These are phyloP conservation scores for Octodonta nipae DNA, from an alignment of 2,888 invertebrate species.

Conservation along the genomic window DNA sequence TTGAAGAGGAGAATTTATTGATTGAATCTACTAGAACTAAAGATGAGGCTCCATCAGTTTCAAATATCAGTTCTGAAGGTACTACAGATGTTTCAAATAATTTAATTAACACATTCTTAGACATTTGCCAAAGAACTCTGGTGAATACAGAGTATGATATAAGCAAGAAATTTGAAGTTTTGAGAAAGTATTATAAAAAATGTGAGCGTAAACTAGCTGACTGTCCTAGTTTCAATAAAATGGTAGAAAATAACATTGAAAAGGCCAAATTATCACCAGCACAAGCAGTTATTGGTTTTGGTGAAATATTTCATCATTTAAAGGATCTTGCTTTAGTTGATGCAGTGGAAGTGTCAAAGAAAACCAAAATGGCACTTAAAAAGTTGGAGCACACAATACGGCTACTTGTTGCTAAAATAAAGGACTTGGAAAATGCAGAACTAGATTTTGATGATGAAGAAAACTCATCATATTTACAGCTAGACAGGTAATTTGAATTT, in stretches of 20 bases:
- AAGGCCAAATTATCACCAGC: slow-evolving; percentile 13
- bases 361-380: slow-evolving; percentile 16
- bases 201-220: slow-evolving; percentile 12
- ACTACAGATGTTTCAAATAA: too few species aligned
- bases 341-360: slow-evolving; percentile 15
- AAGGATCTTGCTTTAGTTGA: slow-evolving; percentile 12
- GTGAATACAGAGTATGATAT: slow-evolving; percentile 12
- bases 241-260: slow-evolving; percentile 12
- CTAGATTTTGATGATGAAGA: slow-evolving; percentile 59
- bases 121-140: slow-evolving; percentile 5
- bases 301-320: slow-evolving; percentile 18
- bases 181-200: slow-evolving; percentile 16
- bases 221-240: slow-evolving; percentile 11
- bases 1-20: too few species aligned
- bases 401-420: slow-evolving; percentile 51
- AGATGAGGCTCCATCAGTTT: too few species aligned
- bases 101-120: too few species aligned
- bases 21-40: too few species aligned
- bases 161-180: slow-evolving; percentile 12
- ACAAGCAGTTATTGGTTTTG: slow-evolving; percentile 19
- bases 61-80: too few species aligned
- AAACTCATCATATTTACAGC: slow-evolving; percentile 57
- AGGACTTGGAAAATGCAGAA: slow-evolving; percentile 52
- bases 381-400: slow-evolving; percentile 43
- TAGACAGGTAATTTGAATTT: slow-evolving; percentile 46